Evolutionary conservation across 2,888 invertebrate genomes (phyloP), one percentile per base, ranked within the genome.

Genomic region (Deilephila elpenor): DNA sequence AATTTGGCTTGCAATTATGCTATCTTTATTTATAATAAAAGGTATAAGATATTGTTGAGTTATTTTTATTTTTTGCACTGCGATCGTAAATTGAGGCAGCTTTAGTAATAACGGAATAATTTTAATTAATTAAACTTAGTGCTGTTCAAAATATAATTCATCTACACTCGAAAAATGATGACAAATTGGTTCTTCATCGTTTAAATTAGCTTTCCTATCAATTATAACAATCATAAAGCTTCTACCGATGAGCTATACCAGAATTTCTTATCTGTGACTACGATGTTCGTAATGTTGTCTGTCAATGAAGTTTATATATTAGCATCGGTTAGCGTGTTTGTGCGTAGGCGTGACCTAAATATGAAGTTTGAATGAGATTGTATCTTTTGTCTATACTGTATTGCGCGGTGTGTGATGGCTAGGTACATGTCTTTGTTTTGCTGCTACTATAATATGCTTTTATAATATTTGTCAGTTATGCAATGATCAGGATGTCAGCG

Each of bases 291-390:
- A 67, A 67, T 51, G 20, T 51, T 59, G 73, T 78, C 78, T 82
- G 82, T 82, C 83, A 86, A 86, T 85, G 84, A 82, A 82, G 78
- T 85, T 84, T 81, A 77, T 78, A 81, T 85, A 86, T 89, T 89
- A 87, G 84, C 87, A 82, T 84, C 79, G 78, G 82, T 89, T 88
- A 88, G 80, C 86, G 79, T 82, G 74, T 77, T 67, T 73, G 78
- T 78, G 80, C 78, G 88, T 90, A 78, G 89, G 90, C 78, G 86
- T 87, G 81, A 86, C 87, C 87, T 80, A 81, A 85, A 89, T 74
- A 77, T 76, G 76, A 74, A 74, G 74, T 77, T 79, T 56, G 72
- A 76, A 77, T 75, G 59, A 75, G 76, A 77, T 79, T 74, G 80
- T 73, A 67, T 78, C 73, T 75, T 74, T 74, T 77, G 76, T 78